A percentile compares a stretch with the other conserved stretches of the same genome.
Conservation (phyloP, 2,113 vertebrate genomes). For the Fulmarus glacialis region DNA sequence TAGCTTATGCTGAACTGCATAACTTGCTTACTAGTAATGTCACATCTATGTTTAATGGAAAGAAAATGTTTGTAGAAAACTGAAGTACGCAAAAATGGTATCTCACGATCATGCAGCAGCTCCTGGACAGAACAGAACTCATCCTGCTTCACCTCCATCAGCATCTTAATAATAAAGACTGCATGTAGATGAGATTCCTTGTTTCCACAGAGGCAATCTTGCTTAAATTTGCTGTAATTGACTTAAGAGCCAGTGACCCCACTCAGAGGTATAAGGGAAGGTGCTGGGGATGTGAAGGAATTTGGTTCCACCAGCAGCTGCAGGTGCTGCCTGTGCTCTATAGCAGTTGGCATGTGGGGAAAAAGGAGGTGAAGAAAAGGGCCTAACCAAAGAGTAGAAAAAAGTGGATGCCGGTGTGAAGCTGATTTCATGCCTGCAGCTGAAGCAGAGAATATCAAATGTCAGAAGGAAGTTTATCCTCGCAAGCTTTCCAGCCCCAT, state of each 20-base stretch:
- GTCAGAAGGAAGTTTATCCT: constrained; percentile 22
- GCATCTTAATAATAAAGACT: neutral
- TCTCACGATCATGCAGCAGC: neutral
- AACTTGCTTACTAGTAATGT: neutral
- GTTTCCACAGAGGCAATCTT: neutral
- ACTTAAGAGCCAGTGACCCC: neutral
- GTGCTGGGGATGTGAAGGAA: neutral
- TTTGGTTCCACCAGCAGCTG: neutral
- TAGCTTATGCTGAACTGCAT: neutral
- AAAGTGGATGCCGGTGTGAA: neutral
- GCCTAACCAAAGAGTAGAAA: neutral
- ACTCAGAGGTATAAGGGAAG: neutral
- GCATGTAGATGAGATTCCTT: neutral
- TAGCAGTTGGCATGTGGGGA: neutral
- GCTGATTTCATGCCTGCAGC: neutral
- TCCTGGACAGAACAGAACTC: neutral
- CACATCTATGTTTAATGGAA: neutral
- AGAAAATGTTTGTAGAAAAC: neutral
- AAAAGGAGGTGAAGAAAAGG: neutral
- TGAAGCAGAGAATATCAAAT: neutral
- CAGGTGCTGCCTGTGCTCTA: neutral
- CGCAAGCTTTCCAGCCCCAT: neutral
- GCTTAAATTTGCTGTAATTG: neutral
- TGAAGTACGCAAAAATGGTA: neutral
- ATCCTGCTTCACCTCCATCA: neutral